Evolutionary conservation across 2,113 vertebrate genomes (phyloP), one percentile per base, ranked within the genome.

Genomic region (Clupea harengus): DNA sequence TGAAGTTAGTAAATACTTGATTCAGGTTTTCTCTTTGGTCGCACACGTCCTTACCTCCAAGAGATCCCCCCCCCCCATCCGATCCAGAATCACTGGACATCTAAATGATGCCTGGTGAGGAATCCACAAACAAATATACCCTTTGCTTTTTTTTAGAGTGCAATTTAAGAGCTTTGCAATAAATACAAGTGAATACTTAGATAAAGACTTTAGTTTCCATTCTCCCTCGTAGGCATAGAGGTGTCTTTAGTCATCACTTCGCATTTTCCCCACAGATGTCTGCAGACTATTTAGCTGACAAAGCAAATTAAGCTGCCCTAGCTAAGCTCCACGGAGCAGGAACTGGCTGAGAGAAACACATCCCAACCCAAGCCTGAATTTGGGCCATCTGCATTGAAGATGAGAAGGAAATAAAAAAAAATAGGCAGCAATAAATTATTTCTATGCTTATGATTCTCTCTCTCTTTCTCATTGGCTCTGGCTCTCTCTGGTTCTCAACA

Each of bases 1-100:
- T 78, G 72, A 78, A 78, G 72, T 44, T 78, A 78, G 72, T 78
- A 39, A 32, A 78, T 39, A 32, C 72, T 78, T 78, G 28, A 78
- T 78, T 39, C 72, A 78, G 72, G 72, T 78, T 78, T 78, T 78
- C 32, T 78, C 72, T 78, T 39, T 78, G 10, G 72, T 18, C 10
- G 28, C 72, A 11, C 72, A 78, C 72, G 15, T 78, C 72, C 28
- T 39, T 32, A 17, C 28, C 32, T 78, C 32, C 72, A 78, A 15
- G 32, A 78, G 1, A 28, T 39, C 39, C 39, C 39, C 39, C 39
- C 39, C 39, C 39, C 39, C 1, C 39, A 1, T 2, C 39, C 39
- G 39, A 39, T 39, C 13, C 72, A 15, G 28, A 13, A 78, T 1
- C 72, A 39, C 28, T 78, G 72, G 32, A 39, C 25, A 78, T 78